These are phyloP conservation scores for Phataginus tetradactyla DNA, from an alignment of 2,797 vertebrate species.

Conservation along the genomic window DNA sequence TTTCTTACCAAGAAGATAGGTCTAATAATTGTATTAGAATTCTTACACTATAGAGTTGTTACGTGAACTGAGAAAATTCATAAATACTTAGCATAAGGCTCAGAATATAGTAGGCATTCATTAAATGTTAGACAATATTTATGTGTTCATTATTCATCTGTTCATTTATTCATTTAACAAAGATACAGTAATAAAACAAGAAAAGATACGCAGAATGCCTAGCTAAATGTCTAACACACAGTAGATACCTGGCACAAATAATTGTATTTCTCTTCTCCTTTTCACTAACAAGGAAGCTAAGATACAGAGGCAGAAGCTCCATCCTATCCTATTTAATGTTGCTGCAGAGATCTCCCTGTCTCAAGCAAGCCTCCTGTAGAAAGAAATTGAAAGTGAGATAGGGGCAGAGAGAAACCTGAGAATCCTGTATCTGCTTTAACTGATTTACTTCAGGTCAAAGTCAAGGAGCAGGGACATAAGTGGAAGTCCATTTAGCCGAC, in stretches of 20 bases:
- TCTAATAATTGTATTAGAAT: neutral
- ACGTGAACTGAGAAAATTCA: neutral
- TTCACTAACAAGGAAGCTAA: neutral
- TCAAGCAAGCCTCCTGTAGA: neutral
- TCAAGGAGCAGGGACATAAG: neutral
- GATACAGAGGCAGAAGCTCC: neutral
- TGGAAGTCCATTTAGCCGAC: conserved; percentile 32
- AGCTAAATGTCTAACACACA: neutral
- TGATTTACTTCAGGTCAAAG: conserved; percentile 53
- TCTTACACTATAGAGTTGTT: neutral
- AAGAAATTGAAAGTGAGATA: neutral
- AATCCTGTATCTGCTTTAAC: neutral
- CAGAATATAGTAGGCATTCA: neutral
- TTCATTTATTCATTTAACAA: neutral
- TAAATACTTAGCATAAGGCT: neutral
- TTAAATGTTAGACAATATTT: neutral
- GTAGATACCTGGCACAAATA: neutral
- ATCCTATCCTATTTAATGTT: rapidly evolving
- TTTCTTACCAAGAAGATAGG: neutral
- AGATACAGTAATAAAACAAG: neutral
- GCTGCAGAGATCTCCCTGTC: neutral
- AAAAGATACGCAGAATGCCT: neutral
- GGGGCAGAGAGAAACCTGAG: neutral
- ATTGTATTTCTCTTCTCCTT: neutral
- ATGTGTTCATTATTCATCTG: neutral